Conservation (phyloP, 2,113 vertebrate species). For the Coryphaenoides rupestris region DNA sequence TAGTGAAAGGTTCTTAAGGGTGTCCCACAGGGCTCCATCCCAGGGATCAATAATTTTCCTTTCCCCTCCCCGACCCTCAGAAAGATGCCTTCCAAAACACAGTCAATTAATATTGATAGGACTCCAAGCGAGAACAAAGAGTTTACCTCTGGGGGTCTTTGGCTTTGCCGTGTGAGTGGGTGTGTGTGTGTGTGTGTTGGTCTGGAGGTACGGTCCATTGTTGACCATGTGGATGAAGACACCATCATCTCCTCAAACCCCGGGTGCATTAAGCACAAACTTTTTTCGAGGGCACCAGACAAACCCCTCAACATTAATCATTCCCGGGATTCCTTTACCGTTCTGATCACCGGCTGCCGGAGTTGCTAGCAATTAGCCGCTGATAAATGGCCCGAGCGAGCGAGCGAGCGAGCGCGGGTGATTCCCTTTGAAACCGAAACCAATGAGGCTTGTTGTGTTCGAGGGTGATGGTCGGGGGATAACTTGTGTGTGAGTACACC, state of each 20-base stretch:
- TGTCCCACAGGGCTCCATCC: constrained; percentile 2
- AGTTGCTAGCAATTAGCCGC: not conserved
- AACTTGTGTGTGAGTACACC: too few species aligned
- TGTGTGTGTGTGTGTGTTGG: not conserved
- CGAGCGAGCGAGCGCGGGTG: not conserved
- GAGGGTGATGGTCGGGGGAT: not conserved
- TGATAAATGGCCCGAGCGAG: not conserved
- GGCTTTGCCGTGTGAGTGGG: not conserved
- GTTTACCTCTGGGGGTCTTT: not conserved
- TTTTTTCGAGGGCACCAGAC: not conserved
- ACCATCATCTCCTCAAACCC: constrained; percentile 2
- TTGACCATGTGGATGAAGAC: constrained; percentile 3
- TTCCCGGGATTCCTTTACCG: not conserved
- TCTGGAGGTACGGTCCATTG: not conserved
- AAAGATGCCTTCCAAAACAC: constrained; percentile 15
- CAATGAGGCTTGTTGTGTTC: not conserved
- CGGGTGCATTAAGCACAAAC: not conserved
- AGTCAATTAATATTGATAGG: constrained; percentile 9
- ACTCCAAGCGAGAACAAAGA: not conserved
- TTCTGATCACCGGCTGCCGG: not conserved
- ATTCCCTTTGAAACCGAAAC: not conserved
- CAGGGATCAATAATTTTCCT: constrained; percentile 17
- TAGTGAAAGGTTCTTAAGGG: not conserved
- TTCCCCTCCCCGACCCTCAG: constrained; percentile 18
- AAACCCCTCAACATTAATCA: not conserved